Percentiles rank a stretch among this genome's conserved stretches.
phyloP scores from a whole-genome alignment of 2,797 vertebrate genomes.

The Lutjanus argentimaculatus region DNA sequence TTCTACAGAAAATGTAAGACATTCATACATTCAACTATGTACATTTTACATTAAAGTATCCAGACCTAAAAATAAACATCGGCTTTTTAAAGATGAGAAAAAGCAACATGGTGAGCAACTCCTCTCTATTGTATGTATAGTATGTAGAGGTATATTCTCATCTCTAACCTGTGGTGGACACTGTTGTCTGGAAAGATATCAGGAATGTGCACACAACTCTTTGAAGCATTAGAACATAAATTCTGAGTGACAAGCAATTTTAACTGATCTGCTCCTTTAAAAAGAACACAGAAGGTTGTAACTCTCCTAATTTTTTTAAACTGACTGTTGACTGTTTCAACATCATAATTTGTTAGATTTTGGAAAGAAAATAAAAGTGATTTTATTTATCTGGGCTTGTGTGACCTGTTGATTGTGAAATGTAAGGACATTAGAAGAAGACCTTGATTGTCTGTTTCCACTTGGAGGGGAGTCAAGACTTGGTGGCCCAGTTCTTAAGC shows the following conservation, averaged over 20 bases:
- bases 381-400: neutral
- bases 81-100: neutral
- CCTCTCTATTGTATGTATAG: neutral
- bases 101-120: neutral
- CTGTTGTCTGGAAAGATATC: neutral
- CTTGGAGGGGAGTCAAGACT: constrained; percentile 41
- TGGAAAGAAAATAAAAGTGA: neutral
- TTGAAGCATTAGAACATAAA: neutral
- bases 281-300: neutral
- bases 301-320: neutral
- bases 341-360: neutral
- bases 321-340: neutral
- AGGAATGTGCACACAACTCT: neutral
- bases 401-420: constrained; percentile 17
- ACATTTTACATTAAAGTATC: neutral
- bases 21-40: neutral
- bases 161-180: neutral
- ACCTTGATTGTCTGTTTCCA: constrained; percentile 31
- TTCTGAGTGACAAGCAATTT: neutral
- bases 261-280: neutral
- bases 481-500: constrained; percentile 55
- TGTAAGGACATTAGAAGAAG: constrained; percentile 24
- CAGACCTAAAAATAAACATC: neutral
- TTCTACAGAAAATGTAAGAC: neutral
- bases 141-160: neutral